Base-by-base conservation (phyloP, 2,888 invertebrate genomes). In the Phyllotreta striolata region DNA sequence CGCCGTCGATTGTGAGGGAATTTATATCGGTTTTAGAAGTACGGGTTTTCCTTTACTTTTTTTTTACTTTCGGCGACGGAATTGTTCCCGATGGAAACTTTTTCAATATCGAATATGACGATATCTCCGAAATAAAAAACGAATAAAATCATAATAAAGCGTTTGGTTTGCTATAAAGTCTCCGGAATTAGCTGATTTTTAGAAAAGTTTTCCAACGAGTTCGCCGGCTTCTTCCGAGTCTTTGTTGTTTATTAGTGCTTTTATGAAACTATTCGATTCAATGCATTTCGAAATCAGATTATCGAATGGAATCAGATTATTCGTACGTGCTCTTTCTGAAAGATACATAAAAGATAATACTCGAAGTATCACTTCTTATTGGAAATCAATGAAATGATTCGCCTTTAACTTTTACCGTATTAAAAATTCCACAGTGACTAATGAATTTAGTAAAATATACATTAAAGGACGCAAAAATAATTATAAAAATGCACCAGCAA, bases 51-150 rank as follows among this genome's bases (percentile, higher is more conserved):
- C 24, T 24, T 24, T 4, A 4, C 2, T 24, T 24, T 24, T 24
- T 24, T 24, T 24, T 24, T 24, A 24, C 24, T 52, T 52, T 52
- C 39, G 38, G 39, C 8, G 13, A 49, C 49, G 12, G 52, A 38
- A 52, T 38, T 49, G 41, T 34, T 40, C 10, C 7, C 41, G 34
- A 5, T 13, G 40, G 9, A 59, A 59, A 59, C 59, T 59, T 59
- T 59, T 59, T 59, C 59, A 59, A 59, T 59, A 51, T 59, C 41
- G 51, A 34, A 59, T 59, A 59, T 59, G 37, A 51, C 35, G 51
- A n/a, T 49, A 47, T 59, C 59, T 40, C 41, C 41, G 10, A 59
- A 10, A 59, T 24, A 24, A 24, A 24, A 24, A 24, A 24, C 24
- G 24, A 24, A 24, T 24, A 24, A 24, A 24, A 24, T 24, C 10